Base-by-base conservation (phyloP, 1,140 invertebrate genomes). In the Notospermus geniculatus region DNA sequence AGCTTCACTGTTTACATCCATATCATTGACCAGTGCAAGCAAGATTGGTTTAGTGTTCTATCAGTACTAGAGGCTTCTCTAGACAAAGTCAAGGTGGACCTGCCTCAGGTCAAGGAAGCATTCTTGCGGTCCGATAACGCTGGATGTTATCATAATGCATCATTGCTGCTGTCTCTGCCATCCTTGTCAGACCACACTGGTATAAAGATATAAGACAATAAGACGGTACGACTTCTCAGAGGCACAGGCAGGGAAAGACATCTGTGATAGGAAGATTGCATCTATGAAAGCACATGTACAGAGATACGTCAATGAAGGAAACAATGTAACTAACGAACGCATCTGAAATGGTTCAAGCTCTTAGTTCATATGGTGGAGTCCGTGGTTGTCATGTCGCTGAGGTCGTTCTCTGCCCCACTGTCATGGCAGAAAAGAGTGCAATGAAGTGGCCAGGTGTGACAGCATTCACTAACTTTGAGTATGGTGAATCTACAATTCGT, bases 251-350 rank as follows among this genome's bases (percentile, higher is more conserved):
- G 46, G 46, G 5, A 52, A 52, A 52, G 46, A 52, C n/a, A 52
- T 52, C 19, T 52, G 46, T 52, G 46, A 52, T 52, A 5, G 46
- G 4, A 52, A 52, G 25, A 52, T 52, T n/a, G 46, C 46, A 5
- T 9, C 25, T 19, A 52, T 52, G 46, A 52, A 52, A n/a, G 5
- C 46, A n/a, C 46, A 52, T n/a, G n/a, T 52, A 7, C 46, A 27
- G 25, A 5, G 46, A 5, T 52, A 52, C 46, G n/a, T 52, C n/a
- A 52, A 52, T n/a, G 46, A 52, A n/a, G 46, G 46, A 5, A 5
- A 52, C n/a, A n/a, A 52, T 52, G 46, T 52, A 27, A 22, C 9
- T 52, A 27, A 22, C 9, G 19, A 52, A 19, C n/a, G 46, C 46
- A 5, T 19, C 19, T 9, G 5, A 52, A 9, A 22, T 52, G 46